A percentile compares a stretch with the other conserved stretches of the same genome.
These are phyloP conservation scores for Agrilus mali DNA, from an alignment of 2,888 invertebrate genomes.

Conservation along the genomic window DNA sequence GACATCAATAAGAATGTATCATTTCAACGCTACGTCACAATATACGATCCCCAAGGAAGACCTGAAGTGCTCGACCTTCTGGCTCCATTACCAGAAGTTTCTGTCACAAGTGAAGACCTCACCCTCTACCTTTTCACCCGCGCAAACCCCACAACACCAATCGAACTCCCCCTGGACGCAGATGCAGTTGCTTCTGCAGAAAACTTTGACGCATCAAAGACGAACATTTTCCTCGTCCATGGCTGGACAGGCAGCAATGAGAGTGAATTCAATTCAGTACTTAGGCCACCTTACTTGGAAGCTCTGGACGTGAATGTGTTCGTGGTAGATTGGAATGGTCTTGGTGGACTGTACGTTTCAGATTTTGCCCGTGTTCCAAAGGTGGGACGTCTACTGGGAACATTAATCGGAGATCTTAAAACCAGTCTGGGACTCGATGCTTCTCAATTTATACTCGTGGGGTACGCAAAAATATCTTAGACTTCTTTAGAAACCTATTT, in stretches of 20 bases:
- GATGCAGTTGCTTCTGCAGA: no score
- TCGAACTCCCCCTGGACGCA: no score
- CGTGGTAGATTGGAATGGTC: constrained; percentile 24
- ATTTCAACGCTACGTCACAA: no score
- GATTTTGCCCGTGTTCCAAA: constrained; percentile 15
- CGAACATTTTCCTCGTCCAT: constrained; percentile 10
- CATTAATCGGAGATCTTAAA: constrained; percentile 18
- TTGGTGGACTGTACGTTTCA: constrained; percentile 13
- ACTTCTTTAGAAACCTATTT: background rate
- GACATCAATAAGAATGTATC: no score
- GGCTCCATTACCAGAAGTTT: no score
- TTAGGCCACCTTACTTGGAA: no score
- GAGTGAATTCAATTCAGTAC: constrained; percentile 2
- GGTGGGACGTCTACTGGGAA: constrained; percentile 18
- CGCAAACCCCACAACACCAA: no score
- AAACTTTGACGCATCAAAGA: background rate
- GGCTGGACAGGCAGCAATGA: constrained; percentile 8
- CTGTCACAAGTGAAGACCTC: no score
- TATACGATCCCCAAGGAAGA: no score
- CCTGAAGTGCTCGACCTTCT: no score
- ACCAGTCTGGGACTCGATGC: constrained; percentile 13
- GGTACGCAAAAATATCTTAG: constrained; percentile 5
- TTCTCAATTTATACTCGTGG: constrained; percentile 17
- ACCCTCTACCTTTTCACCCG: no score
- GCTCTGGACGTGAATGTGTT: constrained; percentile 23